Conservation (phyloP, 2,888 invertebrate genomes). For the Germaria angustata region DNA sequence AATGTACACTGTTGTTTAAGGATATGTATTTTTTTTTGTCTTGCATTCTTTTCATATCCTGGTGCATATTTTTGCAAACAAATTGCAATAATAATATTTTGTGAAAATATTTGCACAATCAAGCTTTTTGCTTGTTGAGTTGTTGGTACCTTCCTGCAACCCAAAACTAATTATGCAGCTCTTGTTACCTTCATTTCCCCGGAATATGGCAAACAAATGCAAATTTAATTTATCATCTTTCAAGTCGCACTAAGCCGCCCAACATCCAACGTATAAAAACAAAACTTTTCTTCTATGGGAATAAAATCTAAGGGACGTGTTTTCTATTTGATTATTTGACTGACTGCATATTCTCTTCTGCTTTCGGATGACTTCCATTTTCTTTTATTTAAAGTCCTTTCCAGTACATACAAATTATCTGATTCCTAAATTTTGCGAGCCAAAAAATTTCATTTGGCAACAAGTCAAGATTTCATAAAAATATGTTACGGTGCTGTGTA, state of each 20-base stretch:
- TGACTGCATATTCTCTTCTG: conserved; percentile 64
- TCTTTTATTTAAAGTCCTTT: not conserved
- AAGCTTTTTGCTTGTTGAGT: too few species aligned
- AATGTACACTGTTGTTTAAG: too few species aligned
- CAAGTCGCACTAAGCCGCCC: not conserved
- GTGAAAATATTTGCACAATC: too few species aligned
- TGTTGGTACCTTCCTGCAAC: conserved; percentile 1
- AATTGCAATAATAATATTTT: too few species aligned
- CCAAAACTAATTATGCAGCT: conserved; percentile 22
- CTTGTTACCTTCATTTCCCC: conserved; percentile 8
- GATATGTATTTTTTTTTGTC: too few species aligned
- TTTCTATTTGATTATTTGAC: conserved; percentile 43
- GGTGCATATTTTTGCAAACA: too few species aligned
- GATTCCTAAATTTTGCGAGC: conserved; percentile 12
- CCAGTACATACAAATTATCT: not conserved
- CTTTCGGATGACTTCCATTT: not conserved
- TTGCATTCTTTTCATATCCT: too few species aligned
- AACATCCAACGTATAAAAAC: not conserved
- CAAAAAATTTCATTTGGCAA: conserved; percentile 62
- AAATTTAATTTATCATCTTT: conserved; percentile 37
- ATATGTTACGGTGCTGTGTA: conserved; percentile 32
- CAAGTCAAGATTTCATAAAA: conserved; percentile 57
- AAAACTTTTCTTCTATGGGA: not conserved
- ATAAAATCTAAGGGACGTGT: too few species aligned
- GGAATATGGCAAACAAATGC: not conserved